Conservation (phyloP, 2,888 invertebrate genomes). For the Agrotis exclamationis region DNA sequence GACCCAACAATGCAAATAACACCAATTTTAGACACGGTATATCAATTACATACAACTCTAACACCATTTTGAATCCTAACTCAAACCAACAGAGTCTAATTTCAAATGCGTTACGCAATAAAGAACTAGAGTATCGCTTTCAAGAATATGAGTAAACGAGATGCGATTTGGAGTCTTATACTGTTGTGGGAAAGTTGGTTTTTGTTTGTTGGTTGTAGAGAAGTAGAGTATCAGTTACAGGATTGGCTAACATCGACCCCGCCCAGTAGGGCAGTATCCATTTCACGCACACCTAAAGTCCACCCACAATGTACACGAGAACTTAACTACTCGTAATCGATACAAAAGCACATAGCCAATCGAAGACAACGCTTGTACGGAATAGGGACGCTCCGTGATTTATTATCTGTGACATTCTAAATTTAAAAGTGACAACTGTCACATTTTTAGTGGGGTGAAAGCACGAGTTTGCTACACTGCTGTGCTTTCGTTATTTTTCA, state of each 20-base stretch:
- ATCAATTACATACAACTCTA: conserved; percentile 80
- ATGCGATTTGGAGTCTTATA: conserved; percentile 66
- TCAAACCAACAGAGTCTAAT: conserved; percentile 56
- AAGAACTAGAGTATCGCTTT: conserved; percentile 88
- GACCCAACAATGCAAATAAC: conserved; percentile 61
- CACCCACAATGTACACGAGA: conserved; percentile 77
- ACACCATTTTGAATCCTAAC: conserved; percentile 67
- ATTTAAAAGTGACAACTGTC: conserved; percentile 51
- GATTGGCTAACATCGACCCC: conserved; percentile 88
- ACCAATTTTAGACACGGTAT: conserved; percentile 79
- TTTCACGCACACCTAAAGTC: conserved; percentile 86
- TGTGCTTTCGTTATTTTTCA: no score
- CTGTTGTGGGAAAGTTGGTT: conserved; percentile 42
- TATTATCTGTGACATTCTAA: conserved; percentile 51
- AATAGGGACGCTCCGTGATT: conserved; percentile 59
- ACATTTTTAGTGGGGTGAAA: conserved; percentile 34
- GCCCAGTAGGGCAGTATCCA: conserved; percentile 87
- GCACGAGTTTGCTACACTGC: conserved; percentile 11
- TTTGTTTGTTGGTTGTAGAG: conserved; percentile 68
- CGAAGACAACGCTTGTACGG: conserved; percentile 54
- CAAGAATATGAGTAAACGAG: conserved; percentile 71
- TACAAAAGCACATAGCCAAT: conserved; percentile 74
- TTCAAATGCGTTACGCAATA: conserved; percentile 63
- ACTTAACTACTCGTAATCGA: conserved; percentile 75
- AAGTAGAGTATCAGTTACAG: conserved; percentile 90